A percentile compares a stretch with the other conserved stretches of the same genome.
These are phyloP conservation scores for Didymodactylos carnosus DNA, from an alignment of 2,888 invertebrate genomes.

Conservation along the genomic window DNA sequence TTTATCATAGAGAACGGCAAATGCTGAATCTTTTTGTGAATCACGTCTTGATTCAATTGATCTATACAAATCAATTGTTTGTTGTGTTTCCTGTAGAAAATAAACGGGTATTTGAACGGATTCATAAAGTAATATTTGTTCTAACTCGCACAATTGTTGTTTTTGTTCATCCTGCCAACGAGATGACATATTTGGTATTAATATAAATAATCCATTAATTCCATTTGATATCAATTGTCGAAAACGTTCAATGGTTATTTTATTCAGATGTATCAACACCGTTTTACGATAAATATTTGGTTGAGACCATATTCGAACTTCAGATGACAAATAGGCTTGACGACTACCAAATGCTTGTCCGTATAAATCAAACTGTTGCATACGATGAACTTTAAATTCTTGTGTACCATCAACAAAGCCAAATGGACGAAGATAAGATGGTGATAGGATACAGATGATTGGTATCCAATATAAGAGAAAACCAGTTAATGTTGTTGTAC, in stretches of 20 bases:
- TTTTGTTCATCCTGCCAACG: neutral
- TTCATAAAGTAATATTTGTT: slow-evolving; percentile 4
- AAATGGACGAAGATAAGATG: slow-evolving; percentile 39
- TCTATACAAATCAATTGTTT: slow-evolving; percentile 7
- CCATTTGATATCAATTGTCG: slow-evolving; percentile 28
- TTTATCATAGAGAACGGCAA: slow-evolving; percentile 53
- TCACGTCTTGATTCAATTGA: slow-evolving; percentile 5
- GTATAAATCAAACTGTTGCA: slow-evolving; percentile 72
- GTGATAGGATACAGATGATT: neutral
- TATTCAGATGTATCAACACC: slow-evolving; percentile 57
- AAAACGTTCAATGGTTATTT: slow-evolving; percentile 52
- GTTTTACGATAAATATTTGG: slow-evolving; percentile 53
- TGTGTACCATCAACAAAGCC: slow-evolving; percentile 66
- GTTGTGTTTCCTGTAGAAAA: neutral
- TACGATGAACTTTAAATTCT: slow-evolving; percentile 74
- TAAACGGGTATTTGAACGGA: slow-evolving; percentile 10
- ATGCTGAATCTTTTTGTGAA: slow-evolving; percentile 2
- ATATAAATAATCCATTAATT: slow-evolving; percentile 64
- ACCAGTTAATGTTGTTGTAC: neutral
- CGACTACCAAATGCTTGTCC: slow-evolving; percentile 49
- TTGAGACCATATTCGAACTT: slow-evolving; percentile 64
- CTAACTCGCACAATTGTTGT: neutral
- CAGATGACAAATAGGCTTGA: slow-evolving; percentile 60
- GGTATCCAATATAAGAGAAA: neutral
- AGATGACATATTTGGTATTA: slow-evolving; percentile 49